phyloP scores from a whole-genome alignment of 2,113 vertebrate species.

The Geococcyx californianus region DNA sequence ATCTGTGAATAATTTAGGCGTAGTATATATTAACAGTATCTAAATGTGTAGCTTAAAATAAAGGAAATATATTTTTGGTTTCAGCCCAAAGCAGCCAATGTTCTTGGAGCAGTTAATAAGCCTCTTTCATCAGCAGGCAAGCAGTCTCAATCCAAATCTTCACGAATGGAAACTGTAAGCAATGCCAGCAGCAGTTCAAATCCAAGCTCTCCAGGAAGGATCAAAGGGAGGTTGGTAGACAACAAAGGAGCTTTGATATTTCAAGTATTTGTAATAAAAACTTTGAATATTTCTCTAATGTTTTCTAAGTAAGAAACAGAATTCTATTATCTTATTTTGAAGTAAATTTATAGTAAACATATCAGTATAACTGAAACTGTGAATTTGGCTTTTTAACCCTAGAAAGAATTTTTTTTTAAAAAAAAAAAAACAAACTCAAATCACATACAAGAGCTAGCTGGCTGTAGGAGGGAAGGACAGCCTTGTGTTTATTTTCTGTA shows the following conservation, averaged over 20 bases:
- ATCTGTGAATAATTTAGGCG: slow-evolving; percentile 5
- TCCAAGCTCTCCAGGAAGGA: slow-evolving; percentile 93
- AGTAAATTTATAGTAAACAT: background rate
- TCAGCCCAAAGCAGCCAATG: slow-evolving; percentile 96
- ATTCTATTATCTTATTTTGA: background rate
- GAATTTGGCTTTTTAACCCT: background rate
- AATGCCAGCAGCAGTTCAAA: slow-evolving; percentile 96
- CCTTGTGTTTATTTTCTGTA: rapidly evolving
- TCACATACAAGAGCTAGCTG: background rate
- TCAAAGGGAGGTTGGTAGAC: slow-evolving; percentile 88
- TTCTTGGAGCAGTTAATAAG: slow-evolving; percentile 97
- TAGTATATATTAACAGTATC: slow-evolving; percentile 33
- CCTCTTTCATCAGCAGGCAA: slow-evolving; percentile 95
- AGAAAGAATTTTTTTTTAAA: background rate
- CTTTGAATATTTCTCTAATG: background rate
- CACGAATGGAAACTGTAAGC: slow-evolving; percentile 96
- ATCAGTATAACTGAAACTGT: background rate
- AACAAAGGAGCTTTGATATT: slow-evolving; percentile 51
- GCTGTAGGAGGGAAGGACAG: background rate
- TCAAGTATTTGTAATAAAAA: slow-evolving; percentile 50
- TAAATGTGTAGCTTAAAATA: slow-evolving; percentile 45
- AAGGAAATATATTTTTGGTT: slow-evolving; percentile 68
- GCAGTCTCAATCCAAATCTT: slow-evolving; percentile 93
- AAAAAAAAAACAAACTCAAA: background rate
- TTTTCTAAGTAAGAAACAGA: background rate